phyloP scores from a whole-genome alignment of 2,797 vertebrate species.

The Phrynocephalus vlangalii region DNA sequence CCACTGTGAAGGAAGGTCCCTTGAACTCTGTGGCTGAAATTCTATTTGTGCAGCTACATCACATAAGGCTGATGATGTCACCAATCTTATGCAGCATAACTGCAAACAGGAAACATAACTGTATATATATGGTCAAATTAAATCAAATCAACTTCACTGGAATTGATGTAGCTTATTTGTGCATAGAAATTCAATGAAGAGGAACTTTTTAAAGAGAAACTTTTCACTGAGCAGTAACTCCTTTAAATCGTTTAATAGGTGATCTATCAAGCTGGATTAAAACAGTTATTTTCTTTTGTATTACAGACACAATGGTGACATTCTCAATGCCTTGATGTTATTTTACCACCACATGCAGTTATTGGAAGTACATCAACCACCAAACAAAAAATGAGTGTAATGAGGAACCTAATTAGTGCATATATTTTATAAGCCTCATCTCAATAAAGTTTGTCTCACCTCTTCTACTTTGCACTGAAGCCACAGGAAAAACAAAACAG shows the following conservation, averaged over 20 bases:
- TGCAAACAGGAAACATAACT: no score
- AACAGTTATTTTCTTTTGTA: not conserved
- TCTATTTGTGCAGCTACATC: no score
- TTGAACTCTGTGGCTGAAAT: no score
- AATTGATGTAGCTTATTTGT: no score
- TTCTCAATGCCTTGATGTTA: not conserved
- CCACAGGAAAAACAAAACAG: constrained; percentile 78
- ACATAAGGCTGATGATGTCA: no score
- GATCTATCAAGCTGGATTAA: not conserved
- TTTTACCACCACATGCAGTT: constrained; percentile 29
- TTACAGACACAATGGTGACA: not conserved
- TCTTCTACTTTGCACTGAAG: constrained; percentile 99
- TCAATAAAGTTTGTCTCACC: constrained; percentile 85
- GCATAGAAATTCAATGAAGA: not conserved
- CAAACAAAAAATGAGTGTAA: constrained; percentile 43
- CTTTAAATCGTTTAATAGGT: not conserved
- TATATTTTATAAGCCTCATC: constrained; percentile 32
- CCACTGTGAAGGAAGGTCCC: no score
- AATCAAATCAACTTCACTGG: no score
- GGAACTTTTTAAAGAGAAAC: not conserved
- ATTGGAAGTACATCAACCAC: constrained; percentile 14
- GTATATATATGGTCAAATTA: no score
- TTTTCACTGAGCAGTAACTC: not conserved
- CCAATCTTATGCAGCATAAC: no score
- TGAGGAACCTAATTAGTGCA: constrained; percentile 33